Evolutionary conservation across 1,140 invertebrate species (phyloP).

Genomic region (Ceratina calcarata): DNA sequence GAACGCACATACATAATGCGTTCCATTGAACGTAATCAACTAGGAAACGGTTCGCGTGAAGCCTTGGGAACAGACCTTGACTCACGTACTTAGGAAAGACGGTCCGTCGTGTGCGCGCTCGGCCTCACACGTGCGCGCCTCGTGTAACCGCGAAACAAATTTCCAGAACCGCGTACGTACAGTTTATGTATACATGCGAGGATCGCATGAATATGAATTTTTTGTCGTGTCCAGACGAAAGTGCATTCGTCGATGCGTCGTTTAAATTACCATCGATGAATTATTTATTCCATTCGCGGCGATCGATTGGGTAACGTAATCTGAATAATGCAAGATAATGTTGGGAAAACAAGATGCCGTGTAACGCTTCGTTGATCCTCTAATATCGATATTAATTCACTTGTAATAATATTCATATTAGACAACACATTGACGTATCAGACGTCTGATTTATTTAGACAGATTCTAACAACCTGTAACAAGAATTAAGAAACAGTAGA

Average conservation of each 20-base stretch:
- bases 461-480: too few relatives aligned
- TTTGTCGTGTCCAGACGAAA: neutral
- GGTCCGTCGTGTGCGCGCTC: slow-evolving; percentile 51
- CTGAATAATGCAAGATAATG: slow-evolving; percentile 15
- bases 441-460: too few relatives aligned
- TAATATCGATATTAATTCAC: too few relatives aligned
- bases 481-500: too few relatives aligned
- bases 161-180: neutral
- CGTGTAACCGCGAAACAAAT: slow-evolving; percentile 10
- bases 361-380: too few relatives aligned
- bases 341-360: neutral
- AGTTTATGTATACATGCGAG: neutral
- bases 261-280: slow-evolving; percentile 6
- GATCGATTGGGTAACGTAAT: neutral
- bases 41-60: slow-evolving; percentile 65
- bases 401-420: too few relatives aligned
- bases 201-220: slow-evolving; percentile 11
- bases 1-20: slow-evolving; percentile 39
- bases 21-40: slow-evolving; percentile 67
- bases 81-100: slow-evolving; percentile 57
- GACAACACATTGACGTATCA: too few relatives aligned
- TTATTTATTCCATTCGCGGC: neutral
- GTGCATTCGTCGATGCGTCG: neutral
- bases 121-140: slow-evolving; percentile 37
- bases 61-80: slow-evolving; percentile 67